Evolutionary conservation across 2,113 vertebrate species (phyloP).

Genomic region (Corythaixoides concolor): DNA sequence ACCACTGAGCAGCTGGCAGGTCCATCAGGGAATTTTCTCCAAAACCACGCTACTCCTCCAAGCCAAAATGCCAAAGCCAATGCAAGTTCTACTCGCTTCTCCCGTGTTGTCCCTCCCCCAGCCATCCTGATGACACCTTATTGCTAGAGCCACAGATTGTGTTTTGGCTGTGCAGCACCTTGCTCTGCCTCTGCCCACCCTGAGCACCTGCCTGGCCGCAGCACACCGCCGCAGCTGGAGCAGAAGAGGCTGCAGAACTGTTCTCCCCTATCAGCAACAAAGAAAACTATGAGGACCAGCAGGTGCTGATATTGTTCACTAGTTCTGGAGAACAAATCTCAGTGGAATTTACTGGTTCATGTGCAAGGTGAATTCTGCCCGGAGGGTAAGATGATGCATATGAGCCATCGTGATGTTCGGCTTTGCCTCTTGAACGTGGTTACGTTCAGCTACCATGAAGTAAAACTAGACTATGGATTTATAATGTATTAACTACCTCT

Average conservation of each 20-base stretch:
- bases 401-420: neutral
- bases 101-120: neutral
- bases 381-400: neutral
- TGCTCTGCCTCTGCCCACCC: neutral
- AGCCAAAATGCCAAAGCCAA: neutral
- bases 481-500: neutral
- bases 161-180: neutral
- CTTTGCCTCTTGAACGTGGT: neutral
- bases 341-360: neutral
- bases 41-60: neutral
- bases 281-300: neutral
- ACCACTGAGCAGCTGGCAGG: neutral
- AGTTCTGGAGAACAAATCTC: neutral
- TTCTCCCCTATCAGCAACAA: neutral
- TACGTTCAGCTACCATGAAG: neutral
- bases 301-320: neutral
- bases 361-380: neutral
- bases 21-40: neutral
- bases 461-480: neutral
- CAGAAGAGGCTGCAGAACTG: neutral
- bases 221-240: neutral
- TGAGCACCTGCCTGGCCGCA: rapidly evolving
- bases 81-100: neutral
- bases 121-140: neutral
- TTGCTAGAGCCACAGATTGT: neutral